Conservation (phyloP, 2,113 vertebrate genomes). For the Oplegnathus fasciatus region DNA sequence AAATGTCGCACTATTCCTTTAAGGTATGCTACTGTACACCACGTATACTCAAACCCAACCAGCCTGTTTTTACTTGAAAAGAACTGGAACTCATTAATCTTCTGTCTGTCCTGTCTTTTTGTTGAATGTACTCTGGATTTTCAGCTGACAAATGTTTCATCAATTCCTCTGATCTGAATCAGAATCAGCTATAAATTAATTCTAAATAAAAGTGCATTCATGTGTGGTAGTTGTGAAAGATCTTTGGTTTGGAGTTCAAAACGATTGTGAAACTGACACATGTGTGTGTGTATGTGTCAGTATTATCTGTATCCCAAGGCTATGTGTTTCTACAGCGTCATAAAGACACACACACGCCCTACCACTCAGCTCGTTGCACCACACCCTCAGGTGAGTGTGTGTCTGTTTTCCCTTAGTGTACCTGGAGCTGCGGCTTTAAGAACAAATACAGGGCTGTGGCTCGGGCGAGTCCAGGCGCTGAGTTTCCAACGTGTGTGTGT, state of each 20-base stretch:
- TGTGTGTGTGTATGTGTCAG: slow-evolving; percentile 23
- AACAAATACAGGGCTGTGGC: slow-evolving; percentile 66
- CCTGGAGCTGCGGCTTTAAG: slow-evolving; percentile 62
- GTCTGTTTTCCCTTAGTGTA: slow-evolving; percentile 23
- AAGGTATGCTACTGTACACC: not conserved
- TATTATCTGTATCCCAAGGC: slow-evolving; percentile 52
- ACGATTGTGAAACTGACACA: slow-evolving; percentile 37
- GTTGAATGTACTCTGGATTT: not conserved
- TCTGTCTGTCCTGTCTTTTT: not conserved
- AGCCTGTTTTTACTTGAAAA: not conserved
- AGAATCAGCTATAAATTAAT: not conserved
- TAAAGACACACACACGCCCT: slow-evolving; percentile 42
- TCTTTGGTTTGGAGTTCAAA: not conserved
- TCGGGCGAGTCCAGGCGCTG: slow-evolving; percentile 61
- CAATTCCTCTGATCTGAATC: not conserved
- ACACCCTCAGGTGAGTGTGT: slow-evolving; percentile 61
- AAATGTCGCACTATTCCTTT: not conserved
- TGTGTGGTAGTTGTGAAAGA: slow-evolving; percentile 38
- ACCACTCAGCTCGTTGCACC: slow-evolving; percentile 17
- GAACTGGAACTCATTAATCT: not conserved
- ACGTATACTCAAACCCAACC: not conserved
- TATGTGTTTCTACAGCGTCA: slow-evolving; percentile 54
- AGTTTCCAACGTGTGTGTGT: slow-evolving; percentile 15
- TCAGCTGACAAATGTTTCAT: not conserved
- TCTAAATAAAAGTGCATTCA: slow-evolving; percentile 11